Base-by-base conservation (phyloP, 2,888 invertebrate species). In the Cataglyphis rosenhaueri region DNA sequence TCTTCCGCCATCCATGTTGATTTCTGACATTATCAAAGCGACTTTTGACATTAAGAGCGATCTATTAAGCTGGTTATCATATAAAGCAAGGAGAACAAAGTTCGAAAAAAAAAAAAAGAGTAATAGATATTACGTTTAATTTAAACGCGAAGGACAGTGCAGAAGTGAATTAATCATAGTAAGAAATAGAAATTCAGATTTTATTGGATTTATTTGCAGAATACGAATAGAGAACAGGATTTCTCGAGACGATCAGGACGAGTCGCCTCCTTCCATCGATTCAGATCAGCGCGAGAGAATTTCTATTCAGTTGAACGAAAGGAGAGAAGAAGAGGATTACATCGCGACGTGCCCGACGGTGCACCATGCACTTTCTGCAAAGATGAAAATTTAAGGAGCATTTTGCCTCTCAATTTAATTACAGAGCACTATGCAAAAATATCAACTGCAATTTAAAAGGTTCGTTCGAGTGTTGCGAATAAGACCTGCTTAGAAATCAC, bases 311-410 rank as follows among this genome's bases (percentile, higher is more conserved):
- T 12, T 25, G 59, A n/a, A 71, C 21, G 59, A n/a, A 2, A 52
- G 52, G 8, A 18, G 4, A 32, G 32, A 6, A 8, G 8, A n/a
- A n/a, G 8, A n/a, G 71, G 59, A 79, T 79, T 71, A 59, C 41
- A 12, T 44, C 21, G 29, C 35, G 57, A 59, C 41, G 57, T 35
- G 57, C 21, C 15, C 70, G 44, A 21, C n/a, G 18, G 6, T 38
- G 38, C 44, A 55, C 18, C 59, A 10, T 38, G 38, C 44, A 55
- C 18, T 70, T 57, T 57, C 70, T 38, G n/a, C 25, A 32, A 41
- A 15, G 18, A 78, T 70, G 70, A 78, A 78, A 70, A 78, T 78
- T 78, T 70, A 68, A 68, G 29, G 12, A 29, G 32, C n/a, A 29
- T 70, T 44, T 78, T 57, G 70, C 25, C 57, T 70, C 21, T 12